Evolutionary conservation across 2,888 invertebrate species (phyloP).

Genomic region (Drosophila lacicola): DNA sequence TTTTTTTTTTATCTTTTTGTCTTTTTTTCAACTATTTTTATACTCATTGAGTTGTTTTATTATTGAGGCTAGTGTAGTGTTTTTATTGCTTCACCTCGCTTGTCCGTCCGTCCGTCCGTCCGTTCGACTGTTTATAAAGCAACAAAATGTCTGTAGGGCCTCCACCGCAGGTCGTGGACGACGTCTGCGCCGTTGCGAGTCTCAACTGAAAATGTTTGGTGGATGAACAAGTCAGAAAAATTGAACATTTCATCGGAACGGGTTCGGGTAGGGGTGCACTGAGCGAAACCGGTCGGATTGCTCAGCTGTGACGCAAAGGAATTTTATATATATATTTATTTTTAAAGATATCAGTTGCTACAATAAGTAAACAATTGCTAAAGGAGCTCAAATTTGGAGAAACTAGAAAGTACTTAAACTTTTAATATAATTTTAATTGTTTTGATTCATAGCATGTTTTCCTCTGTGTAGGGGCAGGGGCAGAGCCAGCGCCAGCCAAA

Average conservation of each 20-base stretch:
- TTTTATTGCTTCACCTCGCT: constrained; percentile 3
- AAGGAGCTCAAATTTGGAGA: neutral
- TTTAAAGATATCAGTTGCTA: neutral
- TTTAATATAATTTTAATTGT: neutral
- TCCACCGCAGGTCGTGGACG: constrained; percentile 45
- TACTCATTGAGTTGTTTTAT: neutral
- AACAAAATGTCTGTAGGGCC: constrained; percentile 20
- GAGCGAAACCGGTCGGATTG: constrained; percentile 17
- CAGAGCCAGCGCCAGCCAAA: constrained; percentile 43
- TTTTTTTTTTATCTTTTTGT: neutral
- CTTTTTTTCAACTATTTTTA: neutral
- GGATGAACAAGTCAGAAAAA: constrained; percentile 71
- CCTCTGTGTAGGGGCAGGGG: constrained; percentile 40
- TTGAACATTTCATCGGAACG: constrained; percentile 60
- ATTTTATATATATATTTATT: too few relatives aligned
- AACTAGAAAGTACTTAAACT: neutral
- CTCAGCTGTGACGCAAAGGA: neutral
- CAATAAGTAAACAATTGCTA: neutral
- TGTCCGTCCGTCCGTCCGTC: constrained; percentile 6
- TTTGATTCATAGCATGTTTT: constrained; percentile 1
- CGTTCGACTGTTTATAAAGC: constrained; percentile 2
- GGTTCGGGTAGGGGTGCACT: constrained; percentile 44
- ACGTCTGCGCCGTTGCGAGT: constrained; percentile 80
- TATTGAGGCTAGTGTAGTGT: neutral
- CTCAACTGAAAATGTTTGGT: constrained; percentile 74